Evolutionary conservation across 2,888 invertebrate genomes (phyloP).

Genomic region (Trissonchulus sp.): DNA sequence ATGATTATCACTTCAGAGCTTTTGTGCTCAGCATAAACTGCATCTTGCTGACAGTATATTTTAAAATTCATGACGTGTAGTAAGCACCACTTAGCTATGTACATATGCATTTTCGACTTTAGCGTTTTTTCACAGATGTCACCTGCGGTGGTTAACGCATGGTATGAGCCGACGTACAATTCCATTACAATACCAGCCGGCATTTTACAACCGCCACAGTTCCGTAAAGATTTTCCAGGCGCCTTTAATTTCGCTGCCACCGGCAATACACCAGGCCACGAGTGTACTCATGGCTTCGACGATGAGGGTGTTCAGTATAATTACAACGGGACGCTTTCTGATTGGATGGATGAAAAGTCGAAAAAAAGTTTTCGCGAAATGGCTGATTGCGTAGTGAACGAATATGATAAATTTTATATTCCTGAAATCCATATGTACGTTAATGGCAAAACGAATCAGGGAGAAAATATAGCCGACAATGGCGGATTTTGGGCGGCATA

Average conservation of each 20-base stretch:
- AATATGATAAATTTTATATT: not conserved
- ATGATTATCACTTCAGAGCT: too few species aligned
- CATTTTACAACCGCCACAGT: not conserved
- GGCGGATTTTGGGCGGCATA: not conserved
- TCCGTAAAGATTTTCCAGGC: not conserved
- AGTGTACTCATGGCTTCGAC: constrained; percentile 10
- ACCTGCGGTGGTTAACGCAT: constrained; percentile 6
- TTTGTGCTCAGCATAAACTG: too few species aligned
- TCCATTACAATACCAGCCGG: constrained; percentile 15
- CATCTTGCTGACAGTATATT: too few species aligned
- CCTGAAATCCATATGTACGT: not conserved
- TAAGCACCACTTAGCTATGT: too few species aligned
- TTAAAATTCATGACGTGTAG: too few species aligned
- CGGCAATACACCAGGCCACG: not conserved
- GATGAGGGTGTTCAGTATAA: constrained; percentile 16
- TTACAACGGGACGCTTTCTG: not conserved
- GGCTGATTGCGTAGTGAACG: constrained; percentile 3
- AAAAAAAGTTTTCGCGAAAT: not conserved
- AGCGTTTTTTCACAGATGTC: constrained; percentile 2
- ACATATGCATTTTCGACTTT: too few species aligned
- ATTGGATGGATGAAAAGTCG: not conserved
- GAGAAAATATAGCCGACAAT: constrained; percentile 23
- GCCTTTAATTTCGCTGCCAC: constrained; percentile 7
- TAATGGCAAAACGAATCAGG: constrained; percentile 13
- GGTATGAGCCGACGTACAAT: constrained; percentile 12